A percentile compares a stretch with the other conserved stretches of the same genome.
phyloP scores from a whole-genome alignment of 2,113 vertebrate species.

The Lepus americanus region DNA sequence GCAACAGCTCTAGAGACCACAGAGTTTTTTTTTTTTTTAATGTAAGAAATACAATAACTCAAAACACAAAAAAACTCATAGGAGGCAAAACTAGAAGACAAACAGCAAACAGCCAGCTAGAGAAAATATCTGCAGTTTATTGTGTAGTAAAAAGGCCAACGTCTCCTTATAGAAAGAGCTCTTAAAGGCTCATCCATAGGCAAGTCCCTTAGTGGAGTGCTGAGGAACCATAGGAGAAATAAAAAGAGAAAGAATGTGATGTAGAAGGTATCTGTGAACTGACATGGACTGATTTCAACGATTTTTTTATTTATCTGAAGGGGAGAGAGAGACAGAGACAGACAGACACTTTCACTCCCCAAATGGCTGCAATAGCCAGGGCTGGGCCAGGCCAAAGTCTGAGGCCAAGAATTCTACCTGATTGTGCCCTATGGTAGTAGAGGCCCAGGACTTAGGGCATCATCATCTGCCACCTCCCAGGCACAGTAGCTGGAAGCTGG shows the following conservation, averaged over 20 bases:
- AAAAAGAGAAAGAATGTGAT: background rate
- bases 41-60: background rate
- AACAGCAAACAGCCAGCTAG: background rate
- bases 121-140: background rate
- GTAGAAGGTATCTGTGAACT: background rate
- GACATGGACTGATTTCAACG: background rate
- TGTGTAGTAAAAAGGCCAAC: background rate
- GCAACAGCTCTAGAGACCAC: background rate
- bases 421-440: no score
- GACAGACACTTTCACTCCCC: no score
- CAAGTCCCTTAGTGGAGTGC: background rate
- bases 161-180: background rate
- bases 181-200: background rate
- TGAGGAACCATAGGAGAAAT: background rate
- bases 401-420: no score
- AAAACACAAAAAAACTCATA: background rate
- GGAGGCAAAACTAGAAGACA: background rate
- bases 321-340: no score
- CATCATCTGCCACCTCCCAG: no score
- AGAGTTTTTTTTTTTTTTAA: background rate
- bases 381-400: no score
- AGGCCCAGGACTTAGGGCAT: no score
- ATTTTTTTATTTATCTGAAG: no score
- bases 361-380: no score
- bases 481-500: no score